phyloP scores from a whole-genome alignment of 2,113 vertebrate species.

The Tragulus kanchil region DNA sequence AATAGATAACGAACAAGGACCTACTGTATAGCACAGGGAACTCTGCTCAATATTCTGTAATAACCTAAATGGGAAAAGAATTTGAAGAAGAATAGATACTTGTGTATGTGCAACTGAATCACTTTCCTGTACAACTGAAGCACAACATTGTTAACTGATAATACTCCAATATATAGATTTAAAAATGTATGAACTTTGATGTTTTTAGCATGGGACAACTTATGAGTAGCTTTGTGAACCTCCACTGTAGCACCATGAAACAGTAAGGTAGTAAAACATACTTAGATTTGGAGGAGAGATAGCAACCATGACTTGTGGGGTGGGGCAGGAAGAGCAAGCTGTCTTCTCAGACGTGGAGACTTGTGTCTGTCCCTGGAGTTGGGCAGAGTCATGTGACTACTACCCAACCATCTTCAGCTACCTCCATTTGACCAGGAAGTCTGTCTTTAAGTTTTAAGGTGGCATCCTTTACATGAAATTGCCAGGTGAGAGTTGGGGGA shows the following conservation, averaged over 20 bases:
- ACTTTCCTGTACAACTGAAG: neutral
- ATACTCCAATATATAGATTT: neutral
- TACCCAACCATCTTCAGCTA: neutral
- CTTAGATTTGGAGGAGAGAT: neutral
- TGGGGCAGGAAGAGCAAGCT: neutral
- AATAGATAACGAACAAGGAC: neutral
- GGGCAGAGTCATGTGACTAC: neutral
- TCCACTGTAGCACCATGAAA: neutral
- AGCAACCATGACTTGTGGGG: neutral
- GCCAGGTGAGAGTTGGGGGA: neutral
- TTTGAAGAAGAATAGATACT: neutral
- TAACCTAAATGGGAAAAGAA: neutral
- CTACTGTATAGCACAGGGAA: neutral
- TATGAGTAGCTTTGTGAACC: neutral
- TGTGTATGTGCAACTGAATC: neutral
- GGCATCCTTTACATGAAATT: neutral
- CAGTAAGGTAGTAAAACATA: neutral
- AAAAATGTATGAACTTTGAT: neutral
- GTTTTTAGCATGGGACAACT: conserved; percentile 1
- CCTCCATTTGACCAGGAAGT: neutral
- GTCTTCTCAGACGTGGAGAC: neutral
- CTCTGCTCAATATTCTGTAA: neutral
- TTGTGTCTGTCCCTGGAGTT: neutral
- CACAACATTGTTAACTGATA: neutral
- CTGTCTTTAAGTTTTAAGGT: neutral